Percentiles rank a stretch among this genome's conserved stretches.
phyloP scores from a whole-genome alignment of 2,113 vertebrate species.

The Micronycteris hirsuta region DNA sequence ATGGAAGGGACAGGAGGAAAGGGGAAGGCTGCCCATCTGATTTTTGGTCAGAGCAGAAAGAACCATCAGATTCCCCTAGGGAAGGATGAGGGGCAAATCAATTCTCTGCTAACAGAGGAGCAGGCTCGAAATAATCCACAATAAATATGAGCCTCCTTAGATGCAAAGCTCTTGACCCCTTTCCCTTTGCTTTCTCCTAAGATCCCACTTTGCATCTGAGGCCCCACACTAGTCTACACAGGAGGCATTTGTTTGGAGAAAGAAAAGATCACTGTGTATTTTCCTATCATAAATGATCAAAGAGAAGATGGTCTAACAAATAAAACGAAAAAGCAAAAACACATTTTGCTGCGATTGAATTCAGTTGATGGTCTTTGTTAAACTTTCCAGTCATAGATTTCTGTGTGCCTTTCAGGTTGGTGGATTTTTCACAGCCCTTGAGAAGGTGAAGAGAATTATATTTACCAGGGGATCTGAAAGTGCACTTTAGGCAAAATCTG shows the following conservation, averaged over 20 bases:
- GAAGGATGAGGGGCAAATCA: constrained; percentile 17
- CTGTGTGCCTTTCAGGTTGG: not conserved
- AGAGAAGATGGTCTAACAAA: not conserved
- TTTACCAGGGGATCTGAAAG: not conserved
- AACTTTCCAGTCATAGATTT: not conserved
- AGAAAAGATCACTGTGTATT: not conserved
- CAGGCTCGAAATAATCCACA: not conserved
- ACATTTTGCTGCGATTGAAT: not conserved
- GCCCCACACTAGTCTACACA: not conserved
- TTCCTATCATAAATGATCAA: not conserved
- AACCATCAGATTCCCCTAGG: constrained; percentile 3
- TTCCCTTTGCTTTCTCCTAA: not conserved
- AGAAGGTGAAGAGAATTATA: not conserved
- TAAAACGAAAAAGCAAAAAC: not conserved
- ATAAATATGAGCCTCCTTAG: not conserved
- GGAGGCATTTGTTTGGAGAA: not conserved
- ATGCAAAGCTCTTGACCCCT: not conserved
- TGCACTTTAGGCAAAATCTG: not conserved
- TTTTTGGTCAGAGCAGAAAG: constrained; percentile 36
- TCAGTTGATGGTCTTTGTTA: not conserved
- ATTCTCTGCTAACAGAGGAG: not conserved
- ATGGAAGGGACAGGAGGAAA: not conserved
- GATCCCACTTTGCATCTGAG: not conserved
- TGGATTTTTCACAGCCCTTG: not conserved
- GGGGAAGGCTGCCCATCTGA: not conserved